Percentiles rank a stretch among this genome's conserved stretches.
Evolutionary conservation across 2,888 invertebrate genomes (phyloP).

Genomic region (Nysson spinosus): DNA sequence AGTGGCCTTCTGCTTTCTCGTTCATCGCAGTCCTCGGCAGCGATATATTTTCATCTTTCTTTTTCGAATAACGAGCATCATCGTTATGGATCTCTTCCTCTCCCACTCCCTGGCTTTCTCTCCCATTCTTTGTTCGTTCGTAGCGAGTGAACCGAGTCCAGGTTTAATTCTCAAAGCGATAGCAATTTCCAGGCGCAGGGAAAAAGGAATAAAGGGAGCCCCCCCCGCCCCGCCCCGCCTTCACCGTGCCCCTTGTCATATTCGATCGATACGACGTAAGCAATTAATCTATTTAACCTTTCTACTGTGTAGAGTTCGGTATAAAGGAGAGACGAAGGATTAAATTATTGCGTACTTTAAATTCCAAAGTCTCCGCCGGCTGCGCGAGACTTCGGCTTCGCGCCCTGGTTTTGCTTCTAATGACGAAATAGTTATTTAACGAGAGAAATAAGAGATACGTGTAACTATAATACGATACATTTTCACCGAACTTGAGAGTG

Average conservation of each 20-base stretch:
- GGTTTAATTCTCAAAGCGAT: slow-evolving; percentile 63
- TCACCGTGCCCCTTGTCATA: no score
- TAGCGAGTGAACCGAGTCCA: slow-evolving; percentile 53
- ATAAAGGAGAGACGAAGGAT: slow-evolving; percentile 50
- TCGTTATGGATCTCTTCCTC: slow-evolving; percentile 43
- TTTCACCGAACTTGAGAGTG: slow-evolving; percentile 31
- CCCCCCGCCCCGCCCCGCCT: no score
- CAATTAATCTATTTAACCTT: slow-evolving; percentile 61
- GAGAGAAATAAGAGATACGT: slow-evolving; percentile 39
- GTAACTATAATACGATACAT: slow-evolving; percentile 41
- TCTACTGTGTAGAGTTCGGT: slow-evolving; percentile 42
- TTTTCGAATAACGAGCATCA: slow-evolving; percentile 56
- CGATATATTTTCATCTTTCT: slow-evolving; percentile 47
- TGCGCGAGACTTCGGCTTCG: no score
- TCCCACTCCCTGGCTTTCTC: slow-evolving; percentile 16
- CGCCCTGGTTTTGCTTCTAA: no score
- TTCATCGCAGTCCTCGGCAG: slow-evolving; percentile 43
- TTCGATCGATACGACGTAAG: slow-evolving; percentile 59
- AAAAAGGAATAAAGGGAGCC: slow-evolving; percentile 38
- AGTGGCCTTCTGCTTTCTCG: slow-evolving; percentile 44
- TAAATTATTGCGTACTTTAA: slow-evolving; percentile 52
- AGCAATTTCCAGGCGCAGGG: slow-evolving; percentile 55
- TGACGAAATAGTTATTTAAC: slow-evolving; percentile 39
- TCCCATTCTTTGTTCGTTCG: slow-evolving; percentile 46
- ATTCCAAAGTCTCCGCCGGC: slow-evolving; percentile 21